phyloP scores from a whole-genome alignment of 2,888 invertebrate species.

The Cordylochernes scorpioides region DNA sequence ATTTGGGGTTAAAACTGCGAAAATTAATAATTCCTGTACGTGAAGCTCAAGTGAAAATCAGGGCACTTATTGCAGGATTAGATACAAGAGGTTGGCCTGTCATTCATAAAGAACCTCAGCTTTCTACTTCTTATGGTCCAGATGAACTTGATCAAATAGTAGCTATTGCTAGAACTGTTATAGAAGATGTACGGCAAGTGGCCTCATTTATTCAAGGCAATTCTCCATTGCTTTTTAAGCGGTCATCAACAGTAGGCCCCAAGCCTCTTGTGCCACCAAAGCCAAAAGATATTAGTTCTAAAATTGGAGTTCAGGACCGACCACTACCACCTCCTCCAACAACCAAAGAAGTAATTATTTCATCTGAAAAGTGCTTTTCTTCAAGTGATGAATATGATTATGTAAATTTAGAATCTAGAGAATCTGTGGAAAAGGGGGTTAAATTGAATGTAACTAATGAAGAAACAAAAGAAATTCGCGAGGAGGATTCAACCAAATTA shows the following conservation, averaged over 20 bases:
- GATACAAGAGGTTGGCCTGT: slow-evolving; percentile 53
- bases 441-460: slow-evolving; percentile 43
- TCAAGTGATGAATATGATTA: slow-evolving; percentile 50
- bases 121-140: slow-evolving; percentile 23
- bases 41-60: slow-evolving; percentile 49
- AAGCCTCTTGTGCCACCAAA: slow-evolving; percentile 12
- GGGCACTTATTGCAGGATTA: slow-evolving; percentile 42
- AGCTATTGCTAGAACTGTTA: slow-evolving; percentile 55
- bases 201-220: slow-evolving; percentile 52
- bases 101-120: too few relatives aligned
- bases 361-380: slow-evolving; percentile 5
- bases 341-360: slow-evolving; percentile 5
- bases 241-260: slow-evolving; percentile 5
- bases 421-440: slow-evolving; percentile 39
- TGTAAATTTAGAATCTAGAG: slow-evolving; percentile 48
- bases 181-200: slow-evolving; percentile 62
- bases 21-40: slow-evolving; percentile 50
- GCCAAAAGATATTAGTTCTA: slow-evolving; percentile 6
- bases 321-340: slow-evolving; percentile 21
- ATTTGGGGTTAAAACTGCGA: slow-evolving; percentile 40
- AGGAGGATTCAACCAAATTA: slow-evolving; percentile 24
- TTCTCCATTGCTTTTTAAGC: slow-evolving; percentile 21
- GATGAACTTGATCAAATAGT: slow-evolving; percentile 70
- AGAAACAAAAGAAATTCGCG: slow-evolving; percentile 36
- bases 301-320: slow-evolving; percentile 33